Evolutionary conservation across 2,797 vertebrate genomes (phyloP), one percentile per base, ranked within the genome.

Genomic region (Glossophaga mutica): DNA sequence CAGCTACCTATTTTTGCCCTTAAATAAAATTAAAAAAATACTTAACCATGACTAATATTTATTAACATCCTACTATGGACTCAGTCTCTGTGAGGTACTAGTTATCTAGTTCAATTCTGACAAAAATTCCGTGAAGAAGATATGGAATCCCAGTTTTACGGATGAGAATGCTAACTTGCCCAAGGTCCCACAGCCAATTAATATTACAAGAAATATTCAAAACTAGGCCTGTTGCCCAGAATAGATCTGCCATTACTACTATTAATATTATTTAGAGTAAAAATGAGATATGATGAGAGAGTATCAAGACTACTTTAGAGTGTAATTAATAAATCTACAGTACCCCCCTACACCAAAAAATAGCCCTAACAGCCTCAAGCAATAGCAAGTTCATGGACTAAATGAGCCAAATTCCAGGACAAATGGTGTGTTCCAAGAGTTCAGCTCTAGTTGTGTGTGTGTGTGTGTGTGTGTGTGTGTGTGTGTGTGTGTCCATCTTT

Each of bases 11-110:
- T 24, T 82, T 90, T 87, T 86, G 59, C 81, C 44, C 39, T 76
- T 95, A 50, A 91, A 82, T 87, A 8, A 92, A 96, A 89, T 12
- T 46, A 55, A 26, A 6, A 6, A 94, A 94, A 96, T 59, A 46
- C 82, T 91, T 90, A 88, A 90, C 84, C 68, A 71, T 79, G 18
- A n/a, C 12, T 21, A 85, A 37, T 87, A 73, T 76, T 78, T 84
- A 32, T 76, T 74, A 32, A 92, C 37, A 37, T 24, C 19, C 34
- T 91, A 22, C 50, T 34, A 37, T 76, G 26, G 3, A 50, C 37
- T 39, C 6, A 15, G 52, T 3, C 18, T 82, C 55, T 87, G 9
- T 18, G 70, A 90, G 59, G 7, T 86, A 90, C 14, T 86, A 62
- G 1, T 73, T 93, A 96, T 32, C 48, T 91, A 77, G 81, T 83